These are phyloP conservation scores for Zenarchopterus dispar DNA, from an alignment of 2,797 vertebrate species.

Conservation along the genomic window DNA sequence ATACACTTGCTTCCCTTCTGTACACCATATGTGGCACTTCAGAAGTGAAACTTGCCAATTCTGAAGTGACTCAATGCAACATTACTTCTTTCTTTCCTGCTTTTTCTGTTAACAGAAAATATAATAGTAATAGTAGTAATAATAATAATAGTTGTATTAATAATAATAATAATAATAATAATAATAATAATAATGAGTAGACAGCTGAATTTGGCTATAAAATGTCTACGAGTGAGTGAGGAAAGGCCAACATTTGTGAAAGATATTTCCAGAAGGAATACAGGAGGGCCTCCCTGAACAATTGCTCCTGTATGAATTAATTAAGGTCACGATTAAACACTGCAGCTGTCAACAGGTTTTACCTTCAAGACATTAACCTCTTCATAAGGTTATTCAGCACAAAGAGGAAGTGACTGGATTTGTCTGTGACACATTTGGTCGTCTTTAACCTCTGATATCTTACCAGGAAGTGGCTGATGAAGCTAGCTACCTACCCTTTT, in stretches of 20 bases:
- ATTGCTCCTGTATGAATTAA: conserved; percentile 46
- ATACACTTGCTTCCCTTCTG: background rate
- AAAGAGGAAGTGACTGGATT: conserved; percentile 45
- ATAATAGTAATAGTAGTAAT: no score
- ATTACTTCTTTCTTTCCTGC: conserved; percentile 4
- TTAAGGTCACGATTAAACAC: conserved; percentile 69
- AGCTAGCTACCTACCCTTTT: background rate
- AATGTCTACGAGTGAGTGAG: background rate
- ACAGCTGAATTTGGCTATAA: background rate
- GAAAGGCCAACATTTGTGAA: conserved; percentile 6
- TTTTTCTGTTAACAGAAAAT: no score
- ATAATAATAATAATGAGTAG: no score
- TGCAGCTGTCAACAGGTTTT: conserved; percentile 39
- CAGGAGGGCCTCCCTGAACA: conserved; percentile 21
- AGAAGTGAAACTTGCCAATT: conserved; percentile 5
- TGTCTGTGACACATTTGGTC: conserved; percentile 5
- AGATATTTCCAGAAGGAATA: conserved; percentile 3
- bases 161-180: no score
- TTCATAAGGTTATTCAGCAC: background rate
- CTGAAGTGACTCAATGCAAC: background rate
- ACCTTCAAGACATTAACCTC: background rate
- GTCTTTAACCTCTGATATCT: conserved; percentile 15
- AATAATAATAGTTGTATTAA: no score
- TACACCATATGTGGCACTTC: background rate
- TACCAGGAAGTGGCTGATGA: conserved; percentile 53